Percentiles rank a stretch among this genome's conserved stretches.
These are phyloP conservation scores for Ischnura elegans DNA, from an alignment of 2,888 invertebrate species.

Conservation along the genomic window DNA sequence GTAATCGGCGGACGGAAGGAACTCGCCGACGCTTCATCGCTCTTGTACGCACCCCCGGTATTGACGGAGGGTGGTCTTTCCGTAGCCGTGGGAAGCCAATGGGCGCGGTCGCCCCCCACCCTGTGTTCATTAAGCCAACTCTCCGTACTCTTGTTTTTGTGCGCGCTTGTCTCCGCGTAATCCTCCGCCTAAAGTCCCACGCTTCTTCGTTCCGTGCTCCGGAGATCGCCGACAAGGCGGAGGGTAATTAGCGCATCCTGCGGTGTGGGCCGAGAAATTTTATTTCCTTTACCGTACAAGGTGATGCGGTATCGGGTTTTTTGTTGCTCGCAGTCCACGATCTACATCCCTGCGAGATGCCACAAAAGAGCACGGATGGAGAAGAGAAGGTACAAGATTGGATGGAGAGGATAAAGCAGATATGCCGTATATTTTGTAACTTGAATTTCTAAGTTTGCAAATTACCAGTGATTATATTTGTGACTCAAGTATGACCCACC, in stretches of 20 bases:
- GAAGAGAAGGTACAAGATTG: neutral
- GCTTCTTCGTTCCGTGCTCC: neutral
- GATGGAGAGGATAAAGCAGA: no score
- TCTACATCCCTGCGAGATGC: no score
- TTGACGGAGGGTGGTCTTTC: neutral
- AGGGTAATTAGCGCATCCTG: conserved; percentile 10
- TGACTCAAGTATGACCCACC: no score
- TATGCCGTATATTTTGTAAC: no score
- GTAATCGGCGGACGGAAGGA: neutral
- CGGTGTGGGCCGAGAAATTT: neutral
- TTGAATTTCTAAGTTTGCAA: no score
- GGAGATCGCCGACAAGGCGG: conserved; percentile 15
- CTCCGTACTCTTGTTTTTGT: neutral
- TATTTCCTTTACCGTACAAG: neutral
- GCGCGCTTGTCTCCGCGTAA: neutral
- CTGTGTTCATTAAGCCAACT: neutral
- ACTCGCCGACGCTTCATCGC: neutral
- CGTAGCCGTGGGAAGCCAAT: neutral
- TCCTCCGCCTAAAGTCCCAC: neutral
- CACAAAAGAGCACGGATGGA: neutral
- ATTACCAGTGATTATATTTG: no score
- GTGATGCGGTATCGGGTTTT: neutral
- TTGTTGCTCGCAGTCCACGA: neutral
- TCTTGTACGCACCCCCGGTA: neutral
- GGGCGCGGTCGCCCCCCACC: neutral